Base-by-base conservation (phyloP, 2,888 invertebrate genomes). In the Drosophila niveifrons region DNA sequence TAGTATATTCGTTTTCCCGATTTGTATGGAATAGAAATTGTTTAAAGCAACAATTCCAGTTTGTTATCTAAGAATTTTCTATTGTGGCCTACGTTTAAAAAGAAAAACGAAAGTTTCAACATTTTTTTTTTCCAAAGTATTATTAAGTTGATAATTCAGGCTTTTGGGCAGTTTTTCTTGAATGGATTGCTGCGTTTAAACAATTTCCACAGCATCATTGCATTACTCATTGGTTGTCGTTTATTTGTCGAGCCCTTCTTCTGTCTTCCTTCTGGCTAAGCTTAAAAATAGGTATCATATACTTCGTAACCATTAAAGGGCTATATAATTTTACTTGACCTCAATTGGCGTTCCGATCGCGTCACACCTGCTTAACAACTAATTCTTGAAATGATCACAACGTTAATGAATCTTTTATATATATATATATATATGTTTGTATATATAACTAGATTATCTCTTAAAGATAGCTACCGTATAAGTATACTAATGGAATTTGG, bases 371-470 rank as follows among this genome's bases (percentile, higher is more conserved):
- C 77, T 82, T 87, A 82, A 69, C 8, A 71, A 78, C 85, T 87
- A 89, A 79, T 79, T 79, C 83, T 89, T 90, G 80, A 82, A 90
- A 89, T 80, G 84, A 90, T 90, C 90, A 90, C 90, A 90, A 90
- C 90, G 89, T 89, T 85, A 77, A 85, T 82, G 84, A 80, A 80
- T 79, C 66, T 77, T 66, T 57, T 73, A 39, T 55, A 47, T 62
- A 31, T 69, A 28, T 68, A n/a, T 31, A 53, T 73, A 39, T 55
- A 47, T 62, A 31, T 69, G 34, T 68, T 10, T 31, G n/a, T 58
- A 11, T 66, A 65, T 75, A 69, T 75, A 72, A 18, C 52, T 71
- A 63, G 48, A 59, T 34, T 36, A 62, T 64, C 28, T 13, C 48
- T 78, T 55, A 61, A 43, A 48, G 46, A 70, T 67, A 64, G 58